Conservation (phyloP, 2,113 vertebrate genomes). For the Melanerpes formicivorus region DNA sequence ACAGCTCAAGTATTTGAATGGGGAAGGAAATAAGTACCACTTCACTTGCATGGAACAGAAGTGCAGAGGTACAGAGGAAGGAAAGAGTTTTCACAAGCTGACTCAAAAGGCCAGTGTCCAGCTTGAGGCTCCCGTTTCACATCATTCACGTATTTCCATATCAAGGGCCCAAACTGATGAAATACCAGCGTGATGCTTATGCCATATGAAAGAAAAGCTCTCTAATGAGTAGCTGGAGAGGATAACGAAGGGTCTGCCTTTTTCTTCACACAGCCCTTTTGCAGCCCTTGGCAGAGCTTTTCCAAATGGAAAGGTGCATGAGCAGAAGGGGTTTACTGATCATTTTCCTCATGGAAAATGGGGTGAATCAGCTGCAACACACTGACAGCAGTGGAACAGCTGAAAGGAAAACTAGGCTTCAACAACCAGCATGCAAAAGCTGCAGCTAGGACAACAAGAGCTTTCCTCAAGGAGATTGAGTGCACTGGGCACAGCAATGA, state of each 20-base stretch:
- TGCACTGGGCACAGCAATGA: neutral
- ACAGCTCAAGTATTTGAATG: conserved; percentile 46
- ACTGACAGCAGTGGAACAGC: neutral
- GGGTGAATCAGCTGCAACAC: neutral
- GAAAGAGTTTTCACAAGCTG: conserved; percentile 5
- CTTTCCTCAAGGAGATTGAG: neutral
- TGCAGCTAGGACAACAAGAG: neutral
- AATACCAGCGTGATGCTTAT: neutral
- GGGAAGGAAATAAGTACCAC: conserved; percentile 14
- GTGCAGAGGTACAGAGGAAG: neutral
- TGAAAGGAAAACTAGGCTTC: neutral
- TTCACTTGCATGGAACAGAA: neutral
- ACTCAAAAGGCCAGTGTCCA: neutral
- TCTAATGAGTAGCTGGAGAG: neutral
- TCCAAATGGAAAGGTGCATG: neutral
- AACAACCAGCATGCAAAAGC: neutral
- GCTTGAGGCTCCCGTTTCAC: neutral
- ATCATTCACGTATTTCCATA: neutral
- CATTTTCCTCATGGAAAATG: neutral
- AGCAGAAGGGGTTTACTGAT: neutral
- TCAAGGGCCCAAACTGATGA: neutral
- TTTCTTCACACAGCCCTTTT: neutral
- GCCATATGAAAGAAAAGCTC: neutral
- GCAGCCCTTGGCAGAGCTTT: neutral
- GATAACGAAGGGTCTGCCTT: neutral